A percentile compares a stretch with the other conserved stretches of the same genome.
Evolutionary conservation across 2,888 invertebrate species (phyloP).

Genomic region (Petrolisthes cinctipes): DNA sequence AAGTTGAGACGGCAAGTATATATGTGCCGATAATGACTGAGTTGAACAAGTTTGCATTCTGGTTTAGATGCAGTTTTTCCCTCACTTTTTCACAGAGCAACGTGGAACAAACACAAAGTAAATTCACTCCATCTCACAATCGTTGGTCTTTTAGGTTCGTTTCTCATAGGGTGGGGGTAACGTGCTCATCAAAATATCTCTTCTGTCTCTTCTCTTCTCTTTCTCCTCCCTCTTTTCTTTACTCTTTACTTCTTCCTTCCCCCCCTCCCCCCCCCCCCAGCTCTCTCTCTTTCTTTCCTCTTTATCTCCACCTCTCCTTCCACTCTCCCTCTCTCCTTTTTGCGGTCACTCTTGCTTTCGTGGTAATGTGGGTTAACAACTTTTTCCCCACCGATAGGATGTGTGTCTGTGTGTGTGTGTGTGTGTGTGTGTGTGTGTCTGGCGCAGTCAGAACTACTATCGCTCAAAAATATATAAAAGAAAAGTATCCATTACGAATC

Average conservation of each 20-base stretch:
- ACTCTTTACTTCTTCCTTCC: not conserved
- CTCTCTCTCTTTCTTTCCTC: constrained; percentile 9
- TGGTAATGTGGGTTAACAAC: not conserved
- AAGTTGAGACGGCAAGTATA: too few species aligned
- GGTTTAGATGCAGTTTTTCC: too few species aligned
- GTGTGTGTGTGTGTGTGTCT: too few species aligned
- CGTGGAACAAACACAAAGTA: too few species aligned
- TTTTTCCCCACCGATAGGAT: not conserved
- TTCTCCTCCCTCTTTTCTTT: constrained; percentile 6
- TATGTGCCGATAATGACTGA: too few species aligned
- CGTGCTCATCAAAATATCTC: not conserved
- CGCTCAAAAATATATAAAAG: not conserved
- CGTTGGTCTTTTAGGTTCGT: not conserved
- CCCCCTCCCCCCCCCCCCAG: not conserved
- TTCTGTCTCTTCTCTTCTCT: constrained; percentile 1
- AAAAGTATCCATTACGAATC: too few species aligned
- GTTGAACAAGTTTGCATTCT: too few species aligned
- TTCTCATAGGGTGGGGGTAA: not conserved
- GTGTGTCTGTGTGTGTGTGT: too few species aligned
- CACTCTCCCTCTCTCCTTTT: not conserved
- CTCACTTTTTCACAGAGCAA: too few species aligned
- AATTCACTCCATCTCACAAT: not conserved
- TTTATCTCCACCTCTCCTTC: not conserved
- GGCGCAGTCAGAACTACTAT: not conserved
- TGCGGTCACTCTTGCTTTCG: not conserved